Evolutionary conservation across 1,140 invertebrate species (phyloP), one percentile per base, ranked within the genome.

Genomic region (Cyclargus thomasi): DNA sequence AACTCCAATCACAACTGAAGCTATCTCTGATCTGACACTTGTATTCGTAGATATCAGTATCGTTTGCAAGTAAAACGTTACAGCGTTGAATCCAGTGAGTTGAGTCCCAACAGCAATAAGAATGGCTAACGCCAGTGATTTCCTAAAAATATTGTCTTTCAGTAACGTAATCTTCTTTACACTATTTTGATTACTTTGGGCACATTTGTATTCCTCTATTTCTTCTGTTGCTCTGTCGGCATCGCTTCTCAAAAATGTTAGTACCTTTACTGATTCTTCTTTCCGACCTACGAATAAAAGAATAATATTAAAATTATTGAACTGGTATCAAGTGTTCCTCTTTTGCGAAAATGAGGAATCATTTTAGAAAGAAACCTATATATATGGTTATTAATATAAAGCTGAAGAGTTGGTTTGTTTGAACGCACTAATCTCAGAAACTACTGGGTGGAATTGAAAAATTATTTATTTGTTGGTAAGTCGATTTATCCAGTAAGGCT

Each of bases 11-110:
- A 70, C 57, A 10, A 70, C 62, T 39, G 65, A 70, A 1, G 65
- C 59, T 39, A 70, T 62, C 55, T 70, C 69, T 7, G 69, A 62
- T 64, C 29, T 64, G 17, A 70, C 14, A 6, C 11, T 64, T 7
- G 69, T 70, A 29, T 67, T 17, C 6, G 69, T 70, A 17, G 69
- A 64, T 53, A 63, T 55, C 10, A 70, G 47, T 53, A 70, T 70
- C 6, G 69, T 70, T 67, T 70, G 69, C 7, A 70, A 36, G 29
- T 70, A 70, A 29, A 63, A 70, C 14, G 69, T 63, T 0, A 70
- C 65, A 16, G 62, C 69, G 16, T 70, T 70, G 29, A 59, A 70
- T 5, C 69, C 69, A 0, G 53, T 47, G 6, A 64, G 16, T 55
- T 70, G 69, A 18, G 47, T 17, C 23, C 64, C 64, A 53, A 23